Evolutionary conservation across 2,888 invertebrate species (phyloP), one percentile per base, ranked within the genome.

Genomic region (Megastigmus dorsalis): DNA sequence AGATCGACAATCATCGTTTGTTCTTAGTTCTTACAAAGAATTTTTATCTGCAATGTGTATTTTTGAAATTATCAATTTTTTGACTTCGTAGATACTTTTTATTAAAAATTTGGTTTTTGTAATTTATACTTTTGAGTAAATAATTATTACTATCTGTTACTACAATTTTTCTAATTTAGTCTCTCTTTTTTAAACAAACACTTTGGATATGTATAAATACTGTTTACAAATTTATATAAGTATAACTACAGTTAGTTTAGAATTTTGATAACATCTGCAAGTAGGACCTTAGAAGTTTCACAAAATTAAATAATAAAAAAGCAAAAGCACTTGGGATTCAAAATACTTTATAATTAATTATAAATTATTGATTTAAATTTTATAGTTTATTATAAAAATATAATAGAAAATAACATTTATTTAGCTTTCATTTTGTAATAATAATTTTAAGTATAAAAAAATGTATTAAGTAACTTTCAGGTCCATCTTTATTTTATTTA

Each of bases 161-260:
- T n/a, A n/a, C n/a, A n/a, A n/a, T 63, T 54, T 48, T 33, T 41
- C 18, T 59, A 43, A 38, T 23, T n/a, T 38, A 52, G n/a, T 45
- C 41, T 57, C 54, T 41, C 7, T 43, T 65, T n/a, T 48, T 54
- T 36, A 60, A 66, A 70, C 28, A 68, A 67, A 48, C 63, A 57
- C 18, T 43, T 52, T 48, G 33, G 71, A 75, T 75, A 70, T 75
- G 71, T 75, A 75, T 54, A 72, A 75, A 75, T 72, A 68, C 71
- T 36, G 26, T 43, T 41, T 36, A 55, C 30, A 36, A 36, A 50
- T 20, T 70, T 48, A 68, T 20, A 59, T 52, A 20, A 70, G 36
- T n/a, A n/a, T n/a, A 73, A 54, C 54, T 30, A 72, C 30, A 15
- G 30, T 57, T 59, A 43, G 18, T 33, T 52, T 66, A 71, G 48